A percentile compares a stretch with the other conserved stretches of the same genome.
phyloP scores from a whole-genome alignment of 2,888 invertebrate species.

The Eumerus sabulonum region DNA sequence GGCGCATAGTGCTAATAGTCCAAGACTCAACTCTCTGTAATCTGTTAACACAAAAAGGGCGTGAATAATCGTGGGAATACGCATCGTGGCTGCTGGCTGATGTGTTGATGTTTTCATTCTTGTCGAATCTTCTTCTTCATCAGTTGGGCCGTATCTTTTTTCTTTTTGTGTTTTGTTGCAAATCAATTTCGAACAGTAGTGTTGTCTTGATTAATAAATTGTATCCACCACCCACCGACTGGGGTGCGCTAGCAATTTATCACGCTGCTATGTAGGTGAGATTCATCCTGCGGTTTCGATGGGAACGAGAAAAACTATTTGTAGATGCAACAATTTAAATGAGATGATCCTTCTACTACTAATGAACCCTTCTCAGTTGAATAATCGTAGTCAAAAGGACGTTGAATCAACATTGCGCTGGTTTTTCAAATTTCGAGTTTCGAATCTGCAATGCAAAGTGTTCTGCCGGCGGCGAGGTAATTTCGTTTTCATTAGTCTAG shows the following conservation, averaged over 20 bases:
- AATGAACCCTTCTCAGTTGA: slow-evolving; percentile 8
- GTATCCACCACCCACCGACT: slow-evolving; percentile 58
- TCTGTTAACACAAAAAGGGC: slow-evolving; percentile 68
- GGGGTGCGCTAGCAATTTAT: slow-evolving; percentile 51
- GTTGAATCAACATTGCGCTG: neutral
- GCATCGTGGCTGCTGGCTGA: slow-evolving; percentile 48
- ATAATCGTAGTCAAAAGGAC: slow-evolving; percentile 32
- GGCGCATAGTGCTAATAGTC: slow-evolving; percentile 39
- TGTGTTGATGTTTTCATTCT: slow-evolving; percentile 59
- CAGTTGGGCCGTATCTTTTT: too few species aligned
- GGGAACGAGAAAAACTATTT: slow-evolving; percentile 13
- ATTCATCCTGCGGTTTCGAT: neutral
- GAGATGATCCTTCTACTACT: neutral
- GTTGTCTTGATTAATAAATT: slow-evolving; percentile 64
- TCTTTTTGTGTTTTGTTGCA: slow-evolving; percentile 56
- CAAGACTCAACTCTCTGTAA: slow-evolving; percentile 51
- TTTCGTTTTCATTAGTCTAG: slow-evolving; percentile 62
- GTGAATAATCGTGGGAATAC: slow-evolving; percentile 68
- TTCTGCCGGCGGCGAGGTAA: slow-evolving; percentile 43
- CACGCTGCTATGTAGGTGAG: neutral
- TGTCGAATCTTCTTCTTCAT: neutral
- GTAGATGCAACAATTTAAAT: slow-evolving; percentile 28
- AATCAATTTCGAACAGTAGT: slow-evolving; percentile 57
- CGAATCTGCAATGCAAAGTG: slow-evolving; percentile 38
- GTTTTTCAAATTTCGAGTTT: neutral